Evolutionary conservation across 2,888 invertebrate genomes (phyloP).

Genomic region (Metallyticus violacea): DNA sequence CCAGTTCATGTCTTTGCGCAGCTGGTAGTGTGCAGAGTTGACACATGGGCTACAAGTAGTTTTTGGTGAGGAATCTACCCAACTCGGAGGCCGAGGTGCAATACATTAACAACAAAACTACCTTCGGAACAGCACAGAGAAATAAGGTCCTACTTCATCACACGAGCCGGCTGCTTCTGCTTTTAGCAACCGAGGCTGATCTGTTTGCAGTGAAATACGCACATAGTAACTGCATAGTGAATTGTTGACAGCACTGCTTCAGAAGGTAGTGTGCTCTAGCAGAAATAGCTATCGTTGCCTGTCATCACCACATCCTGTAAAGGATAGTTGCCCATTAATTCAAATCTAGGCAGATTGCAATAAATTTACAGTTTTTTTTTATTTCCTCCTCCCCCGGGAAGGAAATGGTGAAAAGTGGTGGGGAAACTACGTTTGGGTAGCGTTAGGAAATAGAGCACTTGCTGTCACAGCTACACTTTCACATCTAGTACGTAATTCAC

Average conservation of each 20-base stretch:
- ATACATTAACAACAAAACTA: no score
- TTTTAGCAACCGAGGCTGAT: background rate
- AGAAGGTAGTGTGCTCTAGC: no score
- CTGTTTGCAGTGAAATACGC: background rate
- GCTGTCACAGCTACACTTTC: no score
- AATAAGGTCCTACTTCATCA: no score
- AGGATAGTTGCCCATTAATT: background rate
- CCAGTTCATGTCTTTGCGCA: no score
- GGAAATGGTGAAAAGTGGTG: background rate
- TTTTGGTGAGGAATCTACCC: no score
- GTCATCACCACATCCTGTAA: background rate
- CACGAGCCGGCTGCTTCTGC: background rate
- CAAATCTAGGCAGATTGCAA: background rate
- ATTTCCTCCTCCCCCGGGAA: background rate
- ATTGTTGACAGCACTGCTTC: background rate
- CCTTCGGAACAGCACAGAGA: no score
- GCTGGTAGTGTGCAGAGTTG: no score
- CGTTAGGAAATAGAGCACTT: background rate
- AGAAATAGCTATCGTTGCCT: no score
- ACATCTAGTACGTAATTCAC: background rate
- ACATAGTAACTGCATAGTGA: background rate
- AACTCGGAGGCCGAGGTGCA: no score
- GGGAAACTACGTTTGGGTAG: no score
- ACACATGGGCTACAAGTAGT: no score
- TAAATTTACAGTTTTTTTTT: background rate